Conservation (phyloP, 2,797 vertebrate species). For the Sebastes dallii region DNA sequence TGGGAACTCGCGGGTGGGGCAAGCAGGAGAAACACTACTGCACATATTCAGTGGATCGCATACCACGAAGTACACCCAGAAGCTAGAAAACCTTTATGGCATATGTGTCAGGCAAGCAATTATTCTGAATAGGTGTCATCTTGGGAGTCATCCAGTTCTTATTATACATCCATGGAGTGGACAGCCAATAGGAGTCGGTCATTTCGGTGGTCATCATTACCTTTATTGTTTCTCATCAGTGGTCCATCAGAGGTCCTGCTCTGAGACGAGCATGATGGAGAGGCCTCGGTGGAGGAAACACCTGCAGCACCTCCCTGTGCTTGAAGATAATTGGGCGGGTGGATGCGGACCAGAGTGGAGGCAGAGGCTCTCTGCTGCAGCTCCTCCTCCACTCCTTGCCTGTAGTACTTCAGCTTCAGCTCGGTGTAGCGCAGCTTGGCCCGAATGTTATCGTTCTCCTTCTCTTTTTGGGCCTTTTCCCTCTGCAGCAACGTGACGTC, state of each 20-base stretch:
- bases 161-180: neutral
- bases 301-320: neutral
- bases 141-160: neutral
- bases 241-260: slow-evolving; percentile 2
- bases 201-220: slow-evolving; percentile 1
- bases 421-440: slow-evolving; percentile 81
- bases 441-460: slow-evolving; percentile 81
- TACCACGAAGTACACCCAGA: neutral
- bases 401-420: slow-evolving; percentile 80
- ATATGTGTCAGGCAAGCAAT: neutral
- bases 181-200: neutral
- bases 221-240: slow-evolving; percentile 6
- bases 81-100: neutral
- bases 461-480: slow-evolving; percentile 80
- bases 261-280: slow-evolving; percentile 19
- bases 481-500: slow-evolving; percentile 57
- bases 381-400: slow-evolving; percentile 75
- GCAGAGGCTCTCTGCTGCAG: slow-evolving; percentile 69
- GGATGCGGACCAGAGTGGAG: slow-evolving; percentile 38
- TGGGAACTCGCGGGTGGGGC: no score
- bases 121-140: neutral
- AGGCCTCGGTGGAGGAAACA: slow-evolving; percentile 1
- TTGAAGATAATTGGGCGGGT: slow-evolving; percentile 18
- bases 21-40: neutral
- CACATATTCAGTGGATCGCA: neutral